Conservation (phyloP, 2,113 vertebrate species). For the Tichodroma muraria region DNA sequence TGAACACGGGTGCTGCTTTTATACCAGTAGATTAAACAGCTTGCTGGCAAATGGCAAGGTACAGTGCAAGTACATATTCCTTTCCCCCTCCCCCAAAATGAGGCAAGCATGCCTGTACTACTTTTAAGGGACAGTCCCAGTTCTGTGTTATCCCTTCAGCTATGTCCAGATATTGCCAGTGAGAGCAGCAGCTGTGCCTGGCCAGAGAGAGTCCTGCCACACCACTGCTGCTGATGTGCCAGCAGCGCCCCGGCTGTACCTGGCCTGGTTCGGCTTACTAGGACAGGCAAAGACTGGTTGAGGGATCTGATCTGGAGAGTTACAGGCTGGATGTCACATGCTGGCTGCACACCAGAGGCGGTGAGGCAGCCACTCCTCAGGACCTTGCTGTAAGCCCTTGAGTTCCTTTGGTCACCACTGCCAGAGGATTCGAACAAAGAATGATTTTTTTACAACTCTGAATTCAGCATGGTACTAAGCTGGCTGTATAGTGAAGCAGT, state of each 20-base stretch:
- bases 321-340: neutral
- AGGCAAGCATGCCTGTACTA: neutral
- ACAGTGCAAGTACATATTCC: neutral
- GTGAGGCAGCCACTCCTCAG: neutral
- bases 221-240: neutral
- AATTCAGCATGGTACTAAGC: neutral
- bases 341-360: neutral
- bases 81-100: neutral
- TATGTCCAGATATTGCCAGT: neutral
- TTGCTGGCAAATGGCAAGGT: neutral
- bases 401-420: neutral
- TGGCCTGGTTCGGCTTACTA: accelerated
- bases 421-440: neutral
- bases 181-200: neutral
- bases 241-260: accelerated
- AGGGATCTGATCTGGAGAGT: neutral
- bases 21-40: neutral
- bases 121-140: neutral
- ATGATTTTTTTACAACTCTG: neutral
- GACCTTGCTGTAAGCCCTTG: neutral
- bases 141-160: neutral
- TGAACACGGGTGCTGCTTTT: neutral
- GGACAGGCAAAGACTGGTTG: neutral
- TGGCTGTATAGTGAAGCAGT: neutral
- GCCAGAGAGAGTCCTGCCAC: neutral